Conservation (phyloP, 1,140 invertebrate genomes). For the Rhagoletis pomonella region DNA sequence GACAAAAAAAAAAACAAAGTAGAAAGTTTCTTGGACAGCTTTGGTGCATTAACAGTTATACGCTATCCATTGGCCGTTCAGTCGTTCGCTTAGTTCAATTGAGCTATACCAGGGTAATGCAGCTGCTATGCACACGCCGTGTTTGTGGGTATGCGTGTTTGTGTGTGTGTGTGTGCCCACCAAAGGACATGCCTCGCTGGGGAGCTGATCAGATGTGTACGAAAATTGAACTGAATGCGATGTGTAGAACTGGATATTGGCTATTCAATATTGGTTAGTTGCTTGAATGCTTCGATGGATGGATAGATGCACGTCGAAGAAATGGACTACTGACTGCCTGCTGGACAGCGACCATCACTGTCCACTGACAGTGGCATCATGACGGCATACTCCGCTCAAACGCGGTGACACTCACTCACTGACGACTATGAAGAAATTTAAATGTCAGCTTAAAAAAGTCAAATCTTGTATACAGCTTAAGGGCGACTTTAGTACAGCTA, state of each 20-base stretch:
- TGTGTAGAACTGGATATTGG: neutral
- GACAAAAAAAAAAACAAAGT: neutral
- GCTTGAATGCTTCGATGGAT: slow-evolving; percentile 10
- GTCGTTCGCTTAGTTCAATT: neutral
- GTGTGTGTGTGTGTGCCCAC: neutral
- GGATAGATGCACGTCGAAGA: neutral
- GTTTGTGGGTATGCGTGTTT: neutral
- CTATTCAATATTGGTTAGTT: neutral
- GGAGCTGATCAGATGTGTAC: slow-evolving; percentile 19
- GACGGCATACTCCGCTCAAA: neutral
- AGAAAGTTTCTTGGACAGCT: slow-evolving; percentile 25
- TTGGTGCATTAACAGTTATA: slow-evolving; percentile 34
- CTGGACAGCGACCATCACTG: neutral
- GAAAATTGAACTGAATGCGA: slow-evolving; percentile 46
- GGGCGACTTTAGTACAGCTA: neutral
- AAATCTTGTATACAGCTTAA: slow-evolving; percentile 33
- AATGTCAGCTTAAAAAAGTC: neutral
- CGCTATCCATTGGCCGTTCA: neutral
- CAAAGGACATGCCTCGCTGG: slow-evolving; percentile 16
- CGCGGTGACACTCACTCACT: neutral
- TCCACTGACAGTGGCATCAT: slow-evolving; percentile 25
- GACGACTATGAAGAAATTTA: slow-evolving; percentile 18
- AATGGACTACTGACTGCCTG: neutral
- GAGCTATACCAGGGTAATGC: neutral
- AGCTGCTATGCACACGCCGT: neutral